A percentile compares a stretch with the other conserved stretches of the same genome.
phyloP scores from a whole-genome alignment of 2,888 invertebrate species.

The Helleia helle region DNA sequence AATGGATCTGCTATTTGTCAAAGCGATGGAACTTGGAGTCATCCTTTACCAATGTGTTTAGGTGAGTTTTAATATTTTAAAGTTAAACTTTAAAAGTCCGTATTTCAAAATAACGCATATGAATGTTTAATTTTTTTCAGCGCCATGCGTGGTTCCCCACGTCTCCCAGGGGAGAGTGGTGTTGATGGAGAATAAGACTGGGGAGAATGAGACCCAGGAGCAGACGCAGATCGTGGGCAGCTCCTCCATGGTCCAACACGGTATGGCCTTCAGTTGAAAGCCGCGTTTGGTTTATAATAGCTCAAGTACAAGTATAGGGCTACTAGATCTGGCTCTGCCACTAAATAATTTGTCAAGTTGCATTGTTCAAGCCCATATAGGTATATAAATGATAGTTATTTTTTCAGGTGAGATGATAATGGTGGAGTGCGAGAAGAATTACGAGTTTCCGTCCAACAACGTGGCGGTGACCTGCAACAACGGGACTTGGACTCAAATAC shows the following conservation, averaged over 20 bases:
- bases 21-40: slow-evolving; percentile 95
- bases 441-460: slow-evolving; percentile 85
- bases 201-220: slow-evolving; percentile 66
- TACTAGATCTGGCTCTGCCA: too few relatives aligned
- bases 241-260: slow-evolving; percentile 69
- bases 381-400: not conserved
- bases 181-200: slow-evolving; percentile 74
- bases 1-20: slow-evolving; percentile 93
- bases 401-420: slow-evolving; percentile 58
- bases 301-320: too few relatives aligned
- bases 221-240: slow-evolving; percentile 65
- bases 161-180: slow-evolving; percentile 85
- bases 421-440: slow-evolving; percentile 89
- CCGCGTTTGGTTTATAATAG: too few relatives aligned
- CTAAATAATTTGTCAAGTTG: too few relatives aligned
- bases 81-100: too few relatives aligned
- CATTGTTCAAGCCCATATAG: too few relatives aligned
- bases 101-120: too few relatives aligned
- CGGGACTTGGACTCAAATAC: slow-evolving; percentile 96
- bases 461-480: slow-evolving; percentile 91
- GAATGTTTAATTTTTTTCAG: too few relatives aligned
- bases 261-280: too few relatives aligned
- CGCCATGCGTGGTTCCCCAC: slow-evolving; percentile 94
- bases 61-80: slow-evolving; percentile 66
- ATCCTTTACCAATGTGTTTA: slow-evolving; percentile 91